These are phyloP conservation scores for Plectrocnemia conspersa DNA, from an alignment of 1,140 invertebrate species.

Conservation along the genomic window DNA sequence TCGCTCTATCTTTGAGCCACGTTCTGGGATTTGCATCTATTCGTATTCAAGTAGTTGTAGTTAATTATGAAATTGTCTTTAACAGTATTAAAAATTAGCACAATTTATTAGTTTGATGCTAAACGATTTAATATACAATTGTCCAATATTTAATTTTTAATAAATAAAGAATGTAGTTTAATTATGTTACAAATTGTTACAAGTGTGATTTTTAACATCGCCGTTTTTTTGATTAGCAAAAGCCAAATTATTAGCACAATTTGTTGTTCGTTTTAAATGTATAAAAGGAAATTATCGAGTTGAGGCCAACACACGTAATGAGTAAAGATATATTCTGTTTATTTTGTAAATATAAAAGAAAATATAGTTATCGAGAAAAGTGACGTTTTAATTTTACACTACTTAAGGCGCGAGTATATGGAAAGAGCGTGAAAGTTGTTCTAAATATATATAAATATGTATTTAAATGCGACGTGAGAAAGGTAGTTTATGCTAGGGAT, in stretches of 20 bases:
- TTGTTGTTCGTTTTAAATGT: constrained; percentile 7
- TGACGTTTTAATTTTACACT: constrained; percentile 23
- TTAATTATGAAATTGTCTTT: too few species aligned
- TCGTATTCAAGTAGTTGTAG: too few species aligned
- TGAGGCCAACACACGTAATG: constrained; percentile 22
- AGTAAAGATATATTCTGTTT: constrained; percentile 14
- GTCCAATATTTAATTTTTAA: neutral
- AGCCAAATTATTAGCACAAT: constrained; percentile 3
- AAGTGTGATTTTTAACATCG: neutral
- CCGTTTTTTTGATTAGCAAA: neutral
- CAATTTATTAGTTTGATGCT: too few species aligned
- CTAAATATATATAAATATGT: too few species aligned
- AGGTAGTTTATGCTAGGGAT: constrained; percentile 13
- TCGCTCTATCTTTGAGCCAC: too few species aligned
- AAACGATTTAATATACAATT: neutral
- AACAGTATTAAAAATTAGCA: too few species aligned
- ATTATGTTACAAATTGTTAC: neutral
- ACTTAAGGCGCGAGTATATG: constrained; percentile 12
- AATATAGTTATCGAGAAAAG: constrained; percentile 13
- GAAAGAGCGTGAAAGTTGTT: constrained; percentile 11
- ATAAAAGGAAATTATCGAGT: too few species aligned
- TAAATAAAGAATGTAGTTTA: constrained; percentile 6
- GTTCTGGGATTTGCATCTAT: too few species aligned
- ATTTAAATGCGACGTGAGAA: neutral
- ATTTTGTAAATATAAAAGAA: constrained; percentile 30